Conservation (phyloP, 2,113 vertebrate species). For the Bubalus kerabau region DNA sequence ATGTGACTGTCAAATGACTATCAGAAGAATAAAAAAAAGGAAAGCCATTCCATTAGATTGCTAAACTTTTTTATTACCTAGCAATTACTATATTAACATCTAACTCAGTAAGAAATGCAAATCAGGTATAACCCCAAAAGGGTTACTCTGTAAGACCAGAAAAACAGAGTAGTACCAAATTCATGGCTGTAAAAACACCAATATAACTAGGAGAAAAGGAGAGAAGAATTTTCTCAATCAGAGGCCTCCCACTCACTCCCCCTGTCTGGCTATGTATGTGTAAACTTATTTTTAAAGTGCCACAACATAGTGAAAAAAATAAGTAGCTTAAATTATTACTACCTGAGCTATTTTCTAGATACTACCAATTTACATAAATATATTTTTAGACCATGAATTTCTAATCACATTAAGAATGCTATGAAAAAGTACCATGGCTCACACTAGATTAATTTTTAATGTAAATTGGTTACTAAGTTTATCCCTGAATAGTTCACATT, state of each 20-base stretch:
- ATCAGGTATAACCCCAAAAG: not conserved
- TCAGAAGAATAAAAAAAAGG: not conserved
- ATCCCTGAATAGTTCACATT: not conserved
- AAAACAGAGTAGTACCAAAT: not conserved
- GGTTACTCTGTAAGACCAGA: not conserved
- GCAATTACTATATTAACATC: not conserved
- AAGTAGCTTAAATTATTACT: not conserved
- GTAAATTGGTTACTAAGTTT: constrained; percentile 37
- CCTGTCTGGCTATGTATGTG: not conserved
- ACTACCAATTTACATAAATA: constrained; percentile 18
- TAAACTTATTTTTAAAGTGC: not conserved
- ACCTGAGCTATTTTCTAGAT: not conserved
- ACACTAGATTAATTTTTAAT: constrained; percentile 24
- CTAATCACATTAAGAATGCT: not conserved
- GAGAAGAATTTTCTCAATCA: not conserved
- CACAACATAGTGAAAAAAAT: not conserved
- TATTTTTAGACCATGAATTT: constrained; percentile 12
- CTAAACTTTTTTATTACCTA: not conserved
- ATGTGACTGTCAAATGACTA: not conserved
- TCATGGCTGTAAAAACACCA: not conserved
- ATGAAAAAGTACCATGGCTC: not conserved
- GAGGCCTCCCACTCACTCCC: not conserved
- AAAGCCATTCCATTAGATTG: not conserved
- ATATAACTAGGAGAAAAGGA: not conserved
- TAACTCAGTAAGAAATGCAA: not conserved